Conservation (phyloP, 64 coral and sea anemone species). For the Platygyra sinensis region DNA sequence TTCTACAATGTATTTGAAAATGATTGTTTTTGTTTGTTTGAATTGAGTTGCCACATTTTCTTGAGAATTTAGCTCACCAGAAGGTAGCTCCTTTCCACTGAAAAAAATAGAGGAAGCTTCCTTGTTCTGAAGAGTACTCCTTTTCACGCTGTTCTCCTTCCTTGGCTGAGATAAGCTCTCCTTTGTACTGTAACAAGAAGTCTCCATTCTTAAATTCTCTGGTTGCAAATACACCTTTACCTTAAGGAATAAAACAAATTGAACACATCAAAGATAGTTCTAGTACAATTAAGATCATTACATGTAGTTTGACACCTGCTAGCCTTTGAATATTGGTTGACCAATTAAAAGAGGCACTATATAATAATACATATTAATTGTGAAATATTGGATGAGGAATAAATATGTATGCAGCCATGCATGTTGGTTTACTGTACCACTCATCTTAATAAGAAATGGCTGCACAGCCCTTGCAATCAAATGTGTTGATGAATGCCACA, state of each 20-base stretch:
- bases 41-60: slow-evolving; percentile 1
- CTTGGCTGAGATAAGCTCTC: slow-evolving; percentile 42
- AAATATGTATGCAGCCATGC: no score
- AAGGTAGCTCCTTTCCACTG: no score
- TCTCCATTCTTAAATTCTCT: slow-evolving; percentile 53
- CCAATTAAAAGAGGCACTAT: background rate
- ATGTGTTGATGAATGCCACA: no score
- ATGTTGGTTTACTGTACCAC: no score
- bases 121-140: slow-evolving; percentile 35
- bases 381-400: no score
- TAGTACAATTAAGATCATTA: slow-evolving; percentile 20
- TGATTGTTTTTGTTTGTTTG: background rate
- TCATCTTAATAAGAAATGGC: no score
- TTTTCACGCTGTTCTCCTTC: slow-evolving; percentile 52
- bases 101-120: slow-evolving; percentile 17
- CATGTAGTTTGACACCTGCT: slow-evolving; percentile 9
- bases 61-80: background rate
- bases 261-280: slow-evolving; percentile 42
- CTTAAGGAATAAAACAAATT: slow-evolving; percentile 56
- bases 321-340: slow-evolving; percentile 4
- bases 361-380: no score
- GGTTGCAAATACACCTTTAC: slow-evolving; percentile 61
- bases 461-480: no score
- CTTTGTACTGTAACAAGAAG: slow-evolving; percentile 56
- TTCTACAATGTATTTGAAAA: slow-evolving; percentile 15